phyloP scores from a whole-genome alignment of 2,113 vertebrate species.

The Rutilus rutilus region DNA sequence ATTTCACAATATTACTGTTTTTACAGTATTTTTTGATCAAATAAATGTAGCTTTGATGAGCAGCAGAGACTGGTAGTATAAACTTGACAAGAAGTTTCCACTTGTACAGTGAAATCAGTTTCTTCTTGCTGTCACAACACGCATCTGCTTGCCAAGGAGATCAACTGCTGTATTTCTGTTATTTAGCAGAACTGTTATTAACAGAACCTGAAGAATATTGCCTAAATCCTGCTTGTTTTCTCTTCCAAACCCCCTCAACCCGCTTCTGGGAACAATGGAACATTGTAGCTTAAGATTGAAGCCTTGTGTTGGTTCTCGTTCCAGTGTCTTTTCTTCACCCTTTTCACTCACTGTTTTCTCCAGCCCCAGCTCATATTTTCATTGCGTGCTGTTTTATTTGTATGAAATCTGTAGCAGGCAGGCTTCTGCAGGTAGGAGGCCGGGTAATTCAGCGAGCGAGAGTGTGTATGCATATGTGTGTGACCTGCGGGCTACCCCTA shows the following conservation, averaged over 20 bases:
- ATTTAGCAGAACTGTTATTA: background rate
- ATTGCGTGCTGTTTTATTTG: conserved; percentile 37
- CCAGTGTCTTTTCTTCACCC: background rate
- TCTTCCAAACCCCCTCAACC: background rate
- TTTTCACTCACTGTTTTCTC: conserved; percentile 2
- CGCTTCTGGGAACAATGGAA: conserved; percentile 5
- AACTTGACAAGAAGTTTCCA: conserved; percentile 5
- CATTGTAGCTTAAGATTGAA: conserved; percentile 30
- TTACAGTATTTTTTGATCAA: background rate
- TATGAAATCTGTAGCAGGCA: conserved; percentile 30
- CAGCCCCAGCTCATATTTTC: conserved; percentile 36
- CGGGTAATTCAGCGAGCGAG: conserved; percentile 27
- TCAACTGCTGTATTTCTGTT: background rate
- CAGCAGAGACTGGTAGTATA: background rate
- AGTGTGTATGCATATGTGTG: conserved; percentile 37
- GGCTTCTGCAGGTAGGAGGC: conserved; percentile 34
- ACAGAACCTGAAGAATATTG: background rate
- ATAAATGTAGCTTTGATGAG: background rate
- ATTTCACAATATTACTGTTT: background rate
- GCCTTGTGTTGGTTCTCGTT: conserved; percentile 31
- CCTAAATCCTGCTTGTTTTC: conserved; percentile 19
- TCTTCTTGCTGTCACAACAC: conserved; percentile 6
- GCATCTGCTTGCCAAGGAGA: conserved; percentile 3
- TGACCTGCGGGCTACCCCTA: conserved; percentile 65
- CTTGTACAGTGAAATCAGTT: background rate